These are phyloP conservation scores for Anguilla pacifica DNA, from an alignment of 2,797 vertebrate species.

Conservation along the genomic window DNA sequence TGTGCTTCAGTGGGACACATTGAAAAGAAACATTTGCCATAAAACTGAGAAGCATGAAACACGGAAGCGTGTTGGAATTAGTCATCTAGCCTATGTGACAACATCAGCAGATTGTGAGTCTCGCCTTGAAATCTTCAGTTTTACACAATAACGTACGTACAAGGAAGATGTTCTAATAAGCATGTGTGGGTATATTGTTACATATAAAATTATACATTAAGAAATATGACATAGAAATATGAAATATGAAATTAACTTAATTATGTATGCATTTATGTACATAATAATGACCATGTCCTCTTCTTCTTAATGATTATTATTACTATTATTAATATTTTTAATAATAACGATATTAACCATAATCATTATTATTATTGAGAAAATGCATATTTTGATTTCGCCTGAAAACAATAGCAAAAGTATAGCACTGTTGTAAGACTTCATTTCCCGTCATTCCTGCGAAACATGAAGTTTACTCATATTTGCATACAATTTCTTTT, in stretches of 20 bases:
- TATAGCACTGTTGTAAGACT: neutral
- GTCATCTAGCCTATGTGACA: neutral
- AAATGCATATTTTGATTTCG: neutral
- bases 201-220: neutral
- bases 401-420: neutral
- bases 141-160: neutral
- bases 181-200: neutral
- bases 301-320: neutral
- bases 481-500: conserved; percentile 12
- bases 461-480: neutral
- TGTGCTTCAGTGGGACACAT: neutral
- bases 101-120: neutral
- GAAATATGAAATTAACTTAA: too few species aligned
- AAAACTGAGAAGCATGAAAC: neutral
- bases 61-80: neutral
- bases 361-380: neutral
- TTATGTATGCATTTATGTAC: neutral
- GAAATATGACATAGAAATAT: neutral
- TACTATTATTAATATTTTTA: neutral
- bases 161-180: neutral
- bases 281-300: neutral
- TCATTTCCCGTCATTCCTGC: conserved; percentile 9
- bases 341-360: neutral
- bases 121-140: neutral
- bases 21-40: neutral